Percentiles rank a stretch among this genome's conserved stretches.
Evolutionary conservation across 1,140 invertebrate genomes (phyloP).

Genomic region (Adoxophyes honmai): DNA sequence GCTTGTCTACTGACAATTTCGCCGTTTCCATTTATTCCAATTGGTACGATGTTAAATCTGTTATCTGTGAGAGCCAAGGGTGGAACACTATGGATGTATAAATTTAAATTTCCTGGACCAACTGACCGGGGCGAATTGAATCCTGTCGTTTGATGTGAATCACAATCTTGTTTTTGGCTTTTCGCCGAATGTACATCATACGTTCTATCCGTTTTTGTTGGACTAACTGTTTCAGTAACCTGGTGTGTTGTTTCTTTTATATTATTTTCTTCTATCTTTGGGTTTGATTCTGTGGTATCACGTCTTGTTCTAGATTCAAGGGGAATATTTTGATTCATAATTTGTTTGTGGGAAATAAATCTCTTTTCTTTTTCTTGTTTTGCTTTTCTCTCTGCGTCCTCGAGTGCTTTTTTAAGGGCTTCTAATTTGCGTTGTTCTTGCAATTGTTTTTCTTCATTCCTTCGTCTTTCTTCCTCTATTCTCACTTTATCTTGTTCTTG

Average conservation of each 20-base stretch:
- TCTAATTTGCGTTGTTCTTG: conserved; percentile 78
- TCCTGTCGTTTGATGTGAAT: conserved; percentile 58
- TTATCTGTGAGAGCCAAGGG: conserved; percentile 59
- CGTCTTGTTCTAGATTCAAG: conserved; percentile 29
- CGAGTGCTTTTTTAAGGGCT: conserved; percentile 79
- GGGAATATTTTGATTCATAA: conserved; percentile 23
- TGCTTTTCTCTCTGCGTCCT: conserved; percentile 79
- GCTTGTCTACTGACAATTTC: conserved; percentile 56
- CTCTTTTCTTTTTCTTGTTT: conserved; percentile 77
- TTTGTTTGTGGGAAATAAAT: conserved; percentile 56
- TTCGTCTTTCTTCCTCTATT: conserved; percentile 78
- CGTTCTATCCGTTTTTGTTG: conserved; percentile 61
- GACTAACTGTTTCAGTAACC: conserved; percentile 48
- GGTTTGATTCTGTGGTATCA: conserved; percentile 21
- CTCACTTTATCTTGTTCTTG: conserved; percentile 81
- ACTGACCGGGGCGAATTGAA: conserved; percentile 64
- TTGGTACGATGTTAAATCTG: conserved; percentile 68
- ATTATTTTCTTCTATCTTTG: conserved; percentile 28
- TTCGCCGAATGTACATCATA: conserved; percentile 62
- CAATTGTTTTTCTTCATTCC: conserved; percentile 79
- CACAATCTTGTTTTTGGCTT: conserved; percentile 56
- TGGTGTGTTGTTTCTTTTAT: conserved; percentile 19
- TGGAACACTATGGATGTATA: conserved; percentile 67
- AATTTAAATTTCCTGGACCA: conserved; percentile 58
- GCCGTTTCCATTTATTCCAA: conserved; percentile 57